Evolutionary conservation across 2,113 vertebrate genomes (phyloP), one percentile per base, ranked within the genome.

Genomic region (Cepphus grylle): DNA sequence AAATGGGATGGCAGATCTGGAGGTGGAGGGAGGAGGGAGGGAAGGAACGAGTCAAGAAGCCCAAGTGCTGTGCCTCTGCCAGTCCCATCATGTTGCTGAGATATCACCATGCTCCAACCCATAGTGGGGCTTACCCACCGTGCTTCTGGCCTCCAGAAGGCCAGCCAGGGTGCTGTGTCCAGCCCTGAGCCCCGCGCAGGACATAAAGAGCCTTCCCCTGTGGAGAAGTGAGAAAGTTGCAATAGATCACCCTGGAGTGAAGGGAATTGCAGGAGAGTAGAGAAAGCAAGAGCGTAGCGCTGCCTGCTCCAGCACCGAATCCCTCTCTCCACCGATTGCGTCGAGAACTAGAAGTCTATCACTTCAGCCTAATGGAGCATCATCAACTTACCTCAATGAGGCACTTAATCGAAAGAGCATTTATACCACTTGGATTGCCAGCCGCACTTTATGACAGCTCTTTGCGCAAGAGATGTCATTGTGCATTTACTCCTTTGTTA

Each of bases 351-450:
- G 53, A 78, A 91, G 81, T 67, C 94, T 92, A 56, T 90, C 94
- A 27, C 93, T 91, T 86, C 95, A 95, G 94, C 86, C 90, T 94
- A 56, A 65, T 40, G 91, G 89, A 95, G 87, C 95, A 84, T 76
- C 94, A 74, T 29, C 97, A 96, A 80, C 91, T 92, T 70, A 70
- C 69, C 87, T 93, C 89, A 4, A 72, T 13, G 81, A 95, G 95
- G 79, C 95, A 81, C 87, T 93, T 79, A 47, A 86, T 79, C 36
- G 52, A 66, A 90, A 63, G 67, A 88, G 70, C 87, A 47, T 94
- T 95, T 62, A 76, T 86, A 61, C 89, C 49, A 26, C 92, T 76
- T 30, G 19, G 66, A 43, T 81, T 53, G 52, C 81, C 91, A 81
- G 93, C 30, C n/a, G 1, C 71, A 14, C 43, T 27, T 55, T 80